Evolutionary conservation across 1,140 invertebrate genomes (phyloP), one percentile per base, ranked within the genome.

Genomic region (Contarinia nasturtii): DNA sequence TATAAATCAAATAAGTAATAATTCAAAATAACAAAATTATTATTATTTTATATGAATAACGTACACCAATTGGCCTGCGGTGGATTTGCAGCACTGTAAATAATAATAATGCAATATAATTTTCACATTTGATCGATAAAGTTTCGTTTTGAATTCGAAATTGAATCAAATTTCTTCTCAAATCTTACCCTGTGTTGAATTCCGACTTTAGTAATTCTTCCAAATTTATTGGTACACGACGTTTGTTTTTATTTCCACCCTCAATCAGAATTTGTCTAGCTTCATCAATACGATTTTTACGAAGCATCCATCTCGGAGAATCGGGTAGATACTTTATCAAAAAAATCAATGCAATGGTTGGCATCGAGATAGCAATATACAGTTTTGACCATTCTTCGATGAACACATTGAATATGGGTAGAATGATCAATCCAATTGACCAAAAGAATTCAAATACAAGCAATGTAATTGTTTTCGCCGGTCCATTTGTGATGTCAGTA

Each of bases 381-480:
- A 67, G 61, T 21, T 63, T 50, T 0, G 57, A 57, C 64, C 64
- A 67, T 44, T 51, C 63, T 38, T 56, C 58, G 15, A 61, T 62
- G 53, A 61, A 66, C 1, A 58, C 58, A 2, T 61, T 55, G 5
- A 66, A 53, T 1, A 55, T 56, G 12, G 65, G 62, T 44, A 67
- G 45, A n/a, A 67, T 48, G 18, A 66, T 63, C 5, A 67, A 60
- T 0, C 64, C 65, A 46, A 67, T 46, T 5, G 65, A 64, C 65
- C 65, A 67, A 47, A 65, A 66, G 1, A 64, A 61, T 46, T 67
- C 65, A 48, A 66, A 67, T 7, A 66, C 54, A 14, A 61, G 63
- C n/a, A 56, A 61, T 27, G 59, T 58, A 7, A 61, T 61, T 27
- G 58, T 55, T 45, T 64, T 63, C 47, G 64, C 57, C 40, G 54